Base-by-base conservation (phyloP, 2,797 vertebrate species). In the Pachyuromys duprasi region DNA sequence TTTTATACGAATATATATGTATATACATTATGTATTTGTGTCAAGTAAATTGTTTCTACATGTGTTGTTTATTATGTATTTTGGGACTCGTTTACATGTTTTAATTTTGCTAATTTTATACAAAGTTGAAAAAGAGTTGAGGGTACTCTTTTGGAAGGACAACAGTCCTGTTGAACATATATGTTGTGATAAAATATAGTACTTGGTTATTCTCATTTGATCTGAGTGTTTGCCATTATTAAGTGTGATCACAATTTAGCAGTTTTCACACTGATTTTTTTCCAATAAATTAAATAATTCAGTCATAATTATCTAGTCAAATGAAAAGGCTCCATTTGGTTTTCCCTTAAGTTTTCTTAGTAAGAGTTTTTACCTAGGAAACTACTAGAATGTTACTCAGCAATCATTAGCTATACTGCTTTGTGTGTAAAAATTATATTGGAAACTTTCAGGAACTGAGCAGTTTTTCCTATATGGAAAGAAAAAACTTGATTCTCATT, bases 401-500 rank as follows among this genome's bases (percentile, higher is more conserved):
- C 92, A 98, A 7, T 92, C 97, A 93, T 91, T 93, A 62, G 65
- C 94, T 95, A 42, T 97, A 90, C 72, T 88, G 69, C 93, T 80
- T 11, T 92, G 20, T 26, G 14, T 86, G 11, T 86, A 86, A 70
- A 89, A 87, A 70, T 67, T 93, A 62, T 67, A 62, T 31, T 95
- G 89, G 69, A 86, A 76, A 24, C 57, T 80, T 84, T 76, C 15
- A 80, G 83, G 62, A 89, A 67, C 42, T 72, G 20, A 88, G 26
- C 42, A 82, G 11, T 36, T 90, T 95, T 84, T 93, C 31, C 69
- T 93, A 36, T 79, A 67, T 18, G 63, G 7, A n/a, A 15, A 62
- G 1, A 20, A 24, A 83, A 91, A 67, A 24, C 31, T 45, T 95
- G 63, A 3, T 95, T 94, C 42, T 94, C n/a, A 74, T 2, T 83